phyloP scores from a whole-genome alignment of 2,888 invertebrate species.

The Phytoseiulus persimilis region DNA sequence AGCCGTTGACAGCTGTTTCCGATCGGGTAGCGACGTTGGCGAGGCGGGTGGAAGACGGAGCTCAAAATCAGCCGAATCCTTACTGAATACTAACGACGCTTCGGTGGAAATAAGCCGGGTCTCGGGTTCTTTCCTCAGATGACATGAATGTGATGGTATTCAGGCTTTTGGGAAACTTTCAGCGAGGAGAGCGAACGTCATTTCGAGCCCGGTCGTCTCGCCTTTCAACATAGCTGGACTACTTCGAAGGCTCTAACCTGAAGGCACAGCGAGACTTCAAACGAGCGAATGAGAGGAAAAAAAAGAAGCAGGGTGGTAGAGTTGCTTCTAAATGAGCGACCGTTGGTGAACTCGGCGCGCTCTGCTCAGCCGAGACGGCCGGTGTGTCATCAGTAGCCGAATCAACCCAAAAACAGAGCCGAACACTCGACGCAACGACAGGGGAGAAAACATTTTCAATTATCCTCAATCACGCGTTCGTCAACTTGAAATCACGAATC shows the following conservation, averaged over 20 bases:
- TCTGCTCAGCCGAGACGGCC: not conserved
- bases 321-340: not conserved
- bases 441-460: not conserved
- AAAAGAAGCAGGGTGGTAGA: not conserved
- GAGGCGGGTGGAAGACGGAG: not conserved
- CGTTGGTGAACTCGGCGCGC: not conserved
- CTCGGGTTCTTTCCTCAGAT: not conserved
- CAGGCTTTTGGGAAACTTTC: not conserved
- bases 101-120: not conserved
- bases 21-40: not conserved
- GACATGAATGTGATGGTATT: not conserved
- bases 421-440: not conserved
- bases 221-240: not conserved
- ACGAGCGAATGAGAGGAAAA: not conserved
- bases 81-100: not conserved
- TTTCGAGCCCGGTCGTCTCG: not conserved
- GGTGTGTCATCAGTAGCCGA: not conserved
- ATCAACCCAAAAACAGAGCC: not conserved
- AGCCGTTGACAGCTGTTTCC: not conserved
- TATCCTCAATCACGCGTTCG: not conserved
- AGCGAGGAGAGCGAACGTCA: not conserved
- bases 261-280: too few species aligned
- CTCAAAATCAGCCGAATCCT: not conserved
- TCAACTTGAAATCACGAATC: not conserved
- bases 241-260: not conserved